These are phyloP conservation scores for Falco rusticolus DNA, from an alignment of 2,797 vertebrate species.

Conservation along the genomic window DNA sequence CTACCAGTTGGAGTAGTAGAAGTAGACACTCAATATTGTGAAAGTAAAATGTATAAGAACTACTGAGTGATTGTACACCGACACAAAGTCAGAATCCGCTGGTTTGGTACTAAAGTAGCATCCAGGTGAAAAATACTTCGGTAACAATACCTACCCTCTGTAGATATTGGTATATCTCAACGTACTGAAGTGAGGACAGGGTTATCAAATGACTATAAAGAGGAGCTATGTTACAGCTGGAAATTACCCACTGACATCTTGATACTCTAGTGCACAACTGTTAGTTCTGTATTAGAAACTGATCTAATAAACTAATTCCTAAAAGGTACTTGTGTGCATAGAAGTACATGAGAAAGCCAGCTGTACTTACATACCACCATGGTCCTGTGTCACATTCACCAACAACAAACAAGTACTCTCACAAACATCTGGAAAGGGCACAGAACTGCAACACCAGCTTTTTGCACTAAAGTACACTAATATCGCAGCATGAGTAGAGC, in stretches of 20 bases:
- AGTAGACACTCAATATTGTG: neutral
- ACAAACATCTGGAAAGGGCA: neutral
- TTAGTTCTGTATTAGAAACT: neutral
- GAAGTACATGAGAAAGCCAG: neutral
- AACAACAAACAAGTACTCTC: neutral
- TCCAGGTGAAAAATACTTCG: neutral
- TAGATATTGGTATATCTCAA: neutral
- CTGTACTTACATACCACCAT: neutral
- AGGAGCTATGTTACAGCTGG: neutral
- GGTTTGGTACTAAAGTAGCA: neutral
- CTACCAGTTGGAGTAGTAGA: neutral
- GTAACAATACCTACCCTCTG: neutral
- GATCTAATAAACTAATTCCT: neutral
- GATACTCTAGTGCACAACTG: neutral
- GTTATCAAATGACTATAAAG: neutral
- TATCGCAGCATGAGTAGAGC: neutral
- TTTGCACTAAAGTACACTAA: neutral
- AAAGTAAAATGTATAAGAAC: neutral
- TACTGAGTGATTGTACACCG: neutral
- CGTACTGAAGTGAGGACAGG: accelerated
- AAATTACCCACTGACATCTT: neutral
- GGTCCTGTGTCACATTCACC: neutral
- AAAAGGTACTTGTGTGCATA: neutral
- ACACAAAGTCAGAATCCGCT: neutral
- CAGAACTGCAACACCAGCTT: neutral